Percentiles rank a stretch among this genome's conserved stretches.
Conservation (phyloP, 2,797 vertebrate species). For the Sebastes glaucus region DNA sequence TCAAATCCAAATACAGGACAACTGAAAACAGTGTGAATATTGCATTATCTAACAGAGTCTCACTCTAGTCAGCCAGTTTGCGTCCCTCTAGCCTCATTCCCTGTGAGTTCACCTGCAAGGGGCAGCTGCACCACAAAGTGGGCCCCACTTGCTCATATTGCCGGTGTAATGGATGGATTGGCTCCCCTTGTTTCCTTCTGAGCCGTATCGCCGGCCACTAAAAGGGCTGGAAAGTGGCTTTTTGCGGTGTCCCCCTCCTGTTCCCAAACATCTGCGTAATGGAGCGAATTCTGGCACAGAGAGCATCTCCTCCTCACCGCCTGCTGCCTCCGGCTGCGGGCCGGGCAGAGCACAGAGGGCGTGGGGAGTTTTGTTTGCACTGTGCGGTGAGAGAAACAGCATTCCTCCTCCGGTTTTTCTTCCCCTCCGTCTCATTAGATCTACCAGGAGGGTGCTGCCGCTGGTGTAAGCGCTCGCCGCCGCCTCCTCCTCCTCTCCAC, state of each 20-base stretch:
- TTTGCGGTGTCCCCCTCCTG: constrained; percentile 26
- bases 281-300: constrained; percentile 23
- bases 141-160: constrained; percentile 18
- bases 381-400: constrained; percentile 28
- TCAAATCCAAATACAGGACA: constrained; percentile 1
- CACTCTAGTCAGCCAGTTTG: neutral
- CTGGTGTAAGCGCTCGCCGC: constrained; percentile 7
- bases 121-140: constrained; percentile 37
- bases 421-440: constrained; percentile 62
- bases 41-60: neutral
- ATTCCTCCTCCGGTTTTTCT: constrained; percentile 51
- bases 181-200: constrained; percentile 17
- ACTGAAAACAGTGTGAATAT: constrained; percentile 6
- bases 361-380: constrained; percentile 24
- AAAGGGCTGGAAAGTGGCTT: constrained; percentile 38
- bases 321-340: constrained; percentile 34
- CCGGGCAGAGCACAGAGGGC: constrained; percentile 23
- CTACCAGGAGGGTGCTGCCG: constrained; percentile 39
- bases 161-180: constrained; percentile 34
- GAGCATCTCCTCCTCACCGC: constrained; percentile 24
- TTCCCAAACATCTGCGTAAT: constrained; percentile 56
- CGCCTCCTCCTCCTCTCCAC: constrained; percentile 24
- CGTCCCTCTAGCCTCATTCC: neutral
- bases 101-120: constrained; percentile 2
- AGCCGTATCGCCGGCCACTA: neutral